These are phyloP conservation scores for Drosophila rhopaloa DNA, from an alignment of 1,140 invertebrate species.

Conservation along the genomic window DNA sequence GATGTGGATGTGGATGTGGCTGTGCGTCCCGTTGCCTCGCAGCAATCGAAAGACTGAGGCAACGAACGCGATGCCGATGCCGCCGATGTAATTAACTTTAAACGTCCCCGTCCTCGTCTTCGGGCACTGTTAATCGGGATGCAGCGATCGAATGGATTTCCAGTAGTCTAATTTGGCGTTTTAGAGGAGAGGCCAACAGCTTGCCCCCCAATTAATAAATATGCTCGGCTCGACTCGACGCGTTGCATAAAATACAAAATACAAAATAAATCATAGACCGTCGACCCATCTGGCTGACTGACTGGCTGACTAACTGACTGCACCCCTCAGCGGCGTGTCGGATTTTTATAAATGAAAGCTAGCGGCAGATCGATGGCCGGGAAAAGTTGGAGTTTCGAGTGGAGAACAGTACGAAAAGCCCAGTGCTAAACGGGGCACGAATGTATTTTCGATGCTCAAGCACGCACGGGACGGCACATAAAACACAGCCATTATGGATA, in stretches of 20 bases:
- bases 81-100: conserved; percentile 60
- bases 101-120: conserved; percentile 27
- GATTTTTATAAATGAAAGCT: conserved; percentile 66
- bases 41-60: conserved; percentile 62
- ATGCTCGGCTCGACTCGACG: conserved; percentile 2
- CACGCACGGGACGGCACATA: conserved; percentile 55
- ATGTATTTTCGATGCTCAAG: conserved; percentile 40
- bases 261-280: conserved; percentile 51
- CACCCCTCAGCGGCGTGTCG: conserved; percentile 57
- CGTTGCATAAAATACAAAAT: conserved; percentile 12
- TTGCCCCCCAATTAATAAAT: conserved; percentile 60
- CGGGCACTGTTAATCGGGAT: conserved; percentile 55
- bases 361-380: conserved; percentile 32
- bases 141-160: conserved; percentile 51
- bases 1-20: conserved; percentile 18
- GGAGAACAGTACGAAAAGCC: conserved; percentile 8
- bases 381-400: conserved; percentile 26
- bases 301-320: conserved; percentile 19
- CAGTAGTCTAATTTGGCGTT: conserved; percentile 67
- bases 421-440: conserved; percentile 1
- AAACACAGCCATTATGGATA: conserved; percentile 55
- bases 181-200: conserved; percentile 50
- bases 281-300: conserved; percentile 1
- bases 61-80: conserved; percentile 41
- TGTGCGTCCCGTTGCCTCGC: conserved; percentile 39